Percentiles rank a stretch among this genome's conserved stretches.
Conservation (phyloP, 2,797 vertebrate species). For the Falco naumanni region DNA sequence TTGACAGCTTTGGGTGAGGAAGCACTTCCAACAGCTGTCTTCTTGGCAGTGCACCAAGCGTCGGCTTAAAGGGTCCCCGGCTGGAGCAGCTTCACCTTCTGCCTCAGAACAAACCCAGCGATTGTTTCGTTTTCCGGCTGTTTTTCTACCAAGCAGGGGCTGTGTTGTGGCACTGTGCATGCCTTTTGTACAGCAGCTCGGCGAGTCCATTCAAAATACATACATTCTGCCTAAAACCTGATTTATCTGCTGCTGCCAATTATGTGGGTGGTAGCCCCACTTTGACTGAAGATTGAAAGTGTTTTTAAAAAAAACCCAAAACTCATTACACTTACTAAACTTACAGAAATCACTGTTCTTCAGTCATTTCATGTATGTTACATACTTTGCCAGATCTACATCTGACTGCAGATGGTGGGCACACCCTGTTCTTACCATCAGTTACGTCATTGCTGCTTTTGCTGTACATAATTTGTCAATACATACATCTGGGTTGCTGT, state of each 20-base stretch:
- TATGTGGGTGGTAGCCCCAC: neutral
- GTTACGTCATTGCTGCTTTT: neutral
- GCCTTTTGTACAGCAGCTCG: neutral
- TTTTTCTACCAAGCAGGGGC: constrained; percentile 13
- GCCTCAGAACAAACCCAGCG: constrained; percentile 80
- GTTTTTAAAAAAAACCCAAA: neutral
- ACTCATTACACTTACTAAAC: neutral
- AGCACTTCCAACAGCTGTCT: constrained; percentile 98
- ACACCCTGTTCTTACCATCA: neutral
- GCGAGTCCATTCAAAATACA: neutral
- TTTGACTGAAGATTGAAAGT: neutral
- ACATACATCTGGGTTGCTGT: neutral
- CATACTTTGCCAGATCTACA: neutral
- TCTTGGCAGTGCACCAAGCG: constrained; percentile 91
- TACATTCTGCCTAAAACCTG: neutral
- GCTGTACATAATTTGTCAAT: neutral
- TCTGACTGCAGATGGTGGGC: neutral
- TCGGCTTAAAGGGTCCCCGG: constrained; percentile 90
- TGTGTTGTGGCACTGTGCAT: neutral
- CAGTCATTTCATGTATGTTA: neutral
- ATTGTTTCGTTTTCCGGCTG: constrained; percentile 81
- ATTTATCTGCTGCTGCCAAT: neutral
- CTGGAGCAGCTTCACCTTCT: constrained; percentile 81
- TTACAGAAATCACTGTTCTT: neutral
- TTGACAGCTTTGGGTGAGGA: constrained; percentile 91